A percentile compares a stretch with the other conserved stretches of the same genome.
Conservation (phyloP, 2,888 invertebrate genomes). For the Laothoe populi region DNA sequence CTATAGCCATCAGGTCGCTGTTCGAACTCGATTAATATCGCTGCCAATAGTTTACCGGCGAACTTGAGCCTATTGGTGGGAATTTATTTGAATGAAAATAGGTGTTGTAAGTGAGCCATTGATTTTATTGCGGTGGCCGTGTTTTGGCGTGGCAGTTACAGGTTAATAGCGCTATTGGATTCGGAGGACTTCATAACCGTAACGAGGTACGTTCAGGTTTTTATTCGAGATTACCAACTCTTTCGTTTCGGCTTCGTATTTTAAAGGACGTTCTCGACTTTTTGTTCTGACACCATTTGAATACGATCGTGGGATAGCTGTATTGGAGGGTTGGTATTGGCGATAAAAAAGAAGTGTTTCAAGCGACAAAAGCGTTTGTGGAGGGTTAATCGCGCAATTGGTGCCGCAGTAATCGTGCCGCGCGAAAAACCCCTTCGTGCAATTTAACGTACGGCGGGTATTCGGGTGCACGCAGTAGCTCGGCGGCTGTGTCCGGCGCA, state of each 20-base stretch:
- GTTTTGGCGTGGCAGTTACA: constrained; percentile 59
- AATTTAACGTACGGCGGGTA: neutral
- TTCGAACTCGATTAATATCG: constrained; percentile 49
- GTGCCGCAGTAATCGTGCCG: constrained; percentile 68
- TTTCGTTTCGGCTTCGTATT: neutral
- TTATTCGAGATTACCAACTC: constrained; percentile 15
- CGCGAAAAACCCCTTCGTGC: constrained; percentile 39
- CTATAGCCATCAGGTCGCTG: constrained; percentile 29
- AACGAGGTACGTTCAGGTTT: constrained; percentile 46
- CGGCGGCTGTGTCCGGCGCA: constrained; percentile 57
- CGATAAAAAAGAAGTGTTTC: constrained; percentile 47
- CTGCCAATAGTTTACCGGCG: constrained; percentile 47
- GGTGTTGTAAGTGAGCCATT: constrained; percentile 63
- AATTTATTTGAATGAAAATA: constrained; percentile 63
- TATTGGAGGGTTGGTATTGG: constrained; percentile 34
- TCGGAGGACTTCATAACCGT: constrained; percentile 56
- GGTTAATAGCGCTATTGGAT: constrained; percentile 67
- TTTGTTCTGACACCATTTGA: neutral
- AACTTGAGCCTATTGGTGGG: constrained; percentile 46
- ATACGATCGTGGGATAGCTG: neutral
- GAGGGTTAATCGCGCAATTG: constrained; percentile 67
- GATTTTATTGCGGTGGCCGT: constrained; percentile 64
- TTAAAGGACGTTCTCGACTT: neutral
- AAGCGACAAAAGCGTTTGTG: constrained; percentile 53
- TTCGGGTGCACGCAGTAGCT: constrained; percentile 36